A percentile compares a stretch with the other conserved stretches of the same genome.
Conservation (phyloP, 2,113 vertebrate genomes). For the Podarcis cretensis region DNA sequence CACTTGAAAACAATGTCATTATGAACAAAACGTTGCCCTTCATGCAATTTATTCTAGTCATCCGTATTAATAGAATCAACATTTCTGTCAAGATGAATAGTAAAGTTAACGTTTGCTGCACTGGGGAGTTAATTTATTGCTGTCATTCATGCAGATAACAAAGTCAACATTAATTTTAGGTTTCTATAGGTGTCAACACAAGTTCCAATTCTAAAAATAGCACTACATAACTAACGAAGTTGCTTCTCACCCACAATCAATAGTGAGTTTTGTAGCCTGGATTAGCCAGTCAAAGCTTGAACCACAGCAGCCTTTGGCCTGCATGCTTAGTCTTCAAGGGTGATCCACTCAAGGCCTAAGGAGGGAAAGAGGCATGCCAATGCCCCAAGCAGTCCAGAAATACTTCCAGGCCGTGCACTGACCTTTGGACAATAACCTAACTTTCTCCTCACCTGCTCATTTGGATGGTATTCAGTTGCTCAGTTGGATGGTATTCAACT, state of each 20-base stretch:
- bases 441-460: too few relatives aligned
- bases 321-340: background rate
- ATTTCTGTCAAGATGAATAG: constrained; percentile 23
- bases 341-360: background rate
- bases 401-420: too few relatives aligned
- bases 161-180: constrained; percentile 40
- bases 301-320: background rate
- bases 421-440: too few relatives aligned
- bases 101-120: constrained; percentile 29
- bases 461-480: background rate
- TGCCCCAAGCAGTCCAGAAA: too few relatives aligned
- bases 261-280: background rate
- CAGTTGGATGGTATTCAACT: background rate
- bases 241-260: background rate
- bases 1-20: constrained; percentile 27
- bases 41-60: constrained; percentile 22
- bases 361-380: too few relatives aligned
- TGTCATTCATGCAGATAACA: constrained; percentile 37
- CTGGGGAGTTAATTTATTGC: constrained; percentile 38
- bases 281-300: background rate
- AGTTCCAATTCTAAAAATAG: constrained; percentile 24
- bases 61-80: constrained; percentile 28
- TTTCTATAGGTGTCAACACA: constrained; percentile 15
- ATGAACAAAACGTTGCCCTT: background rate
- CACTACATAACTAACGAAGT: background rate